Base-by-base conservation (phyloP, 2,888 invertebrate species). In the Laothoe populi region DNA sequence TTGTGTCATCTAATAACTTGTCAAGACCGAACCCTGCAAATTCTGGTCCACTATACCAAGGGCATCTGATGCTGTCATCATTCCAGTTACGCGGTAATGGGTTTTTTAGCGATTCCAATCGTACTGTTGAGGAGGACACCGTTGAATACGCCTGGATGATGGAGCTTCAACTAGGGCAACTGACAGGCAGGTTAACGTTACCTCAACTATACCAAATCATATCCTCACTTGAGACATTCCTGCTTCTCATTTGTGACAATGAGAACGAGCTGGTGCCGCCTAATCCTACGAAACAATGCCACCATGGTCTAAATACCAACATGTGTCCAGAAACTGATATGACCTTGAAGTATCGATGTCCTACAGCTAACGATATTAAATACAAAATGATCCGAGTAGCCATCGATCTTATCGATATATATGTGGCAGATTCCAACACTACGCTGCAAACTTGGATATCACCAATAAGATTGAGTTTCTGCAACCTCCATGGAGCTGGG, bases 91-190 rank as follows among this genome's bases (percentile, higher is more conserved):
- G 99, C 71, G 99, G 99, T 0, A 98, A 99, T 83, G 98, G 98
- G 0, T 97, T 98, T 96, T 99, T 99, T 81, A 99, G 99, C 72
- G 97, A 97, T 78, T 95, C 97, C 62, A 98, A 98, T 61, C 94
- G 98, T 66, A 95, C 96, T 8, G 93, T 99, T 21, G 98, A 98
- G 76, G 96, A 98, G 84, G 99, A 99, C 75, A 99, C 99, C 0
- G 88, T 99, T 19, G 99, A 99, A 83, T 99, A 99, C 83, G 98
- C 97, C 0, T 99, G 99, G 99, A 93, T 99, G 74, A 95, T 99
- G 74, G 99, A 99, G 86, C 94, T 98, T 4, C 98, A 98, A 73
- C 87, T 99, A 48, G 99, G 99, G 0, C 98, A 99, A 84, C 88
- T 99, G 16, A 97, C 96, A 26, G 99, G 99, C 0, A 96, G 98